Percentiles rank a stretch among this genome's conserved stretches.
phyloP scores from a whole-genome alignment of 2,888 invertebrate species.

The Trissonchulus latispiculum region DNA sequence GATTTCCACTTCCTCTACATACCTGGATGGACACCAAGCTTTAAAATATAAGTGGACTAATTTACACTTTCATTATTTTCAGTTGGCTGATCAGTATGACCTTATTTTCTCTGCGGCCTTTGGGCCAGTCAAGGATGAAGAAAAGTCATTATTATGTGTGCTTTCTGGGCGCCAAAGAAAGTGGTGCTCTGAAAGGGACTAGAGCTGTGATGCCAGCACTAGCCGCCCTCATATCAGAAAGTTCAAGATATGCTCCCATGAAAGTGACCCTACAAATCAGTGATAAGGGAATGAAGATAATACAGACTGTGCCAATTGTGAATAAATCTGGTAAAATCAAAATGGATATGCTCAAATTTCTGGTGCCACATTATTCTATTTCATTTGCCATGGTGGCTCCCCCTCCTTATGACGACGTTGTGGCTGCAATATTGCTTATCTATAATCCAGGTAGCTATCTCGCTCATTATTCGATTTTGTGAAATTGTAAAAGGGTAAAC shows the following conservation, averaged over 20 bases:
- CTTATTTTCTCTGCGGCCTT: background rate
- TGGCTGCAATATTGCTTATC: slow-evolving; percentile 79
- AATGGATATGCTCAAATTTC: slow-evolving; percentile 67
- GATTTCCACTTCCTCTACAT: too few species aligned
- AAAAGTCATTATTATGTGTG: slow-evolving; percentile 51
- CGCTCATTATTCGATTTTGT: too few species aligned
- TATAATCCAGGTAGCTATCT: slow-evolving; percentile 73
- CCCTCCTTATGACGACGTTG: slow-evolving; percentile 64
- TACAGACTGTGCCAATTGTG: slow-evolving; percentile 59
- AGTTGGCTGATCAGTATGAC: too few species aligned
- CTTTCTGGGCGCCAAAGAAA: slow-evolving; percentile 86
- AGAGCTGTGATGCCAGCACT: slow-evolving; percentile 35
- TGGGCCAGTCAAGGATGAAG: slow-evolving; percentile 28
- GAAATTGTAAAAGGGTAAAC: too few species aligned
- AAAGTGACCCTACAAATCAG: slow-evolving; percentile 47
- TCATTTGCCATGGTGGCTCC: slow-evolving; percentile 72
- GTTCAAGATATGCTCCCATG: slow-evolving; percentile 32
- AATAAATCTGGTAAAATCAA: slow-evolving; percentile 43
- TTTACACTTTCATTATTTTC: too few species aligned
- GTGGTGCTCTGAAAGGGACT: slow-evolving; percentile 71
- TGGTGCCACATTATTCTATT: slow-evolving; percentile 83
- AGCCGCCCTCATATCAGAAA: slow-evolving; percentile 27
- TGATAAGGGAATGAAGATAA: slow-evolving; percentile 83
- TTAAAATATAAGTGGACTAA: too few species aligned
- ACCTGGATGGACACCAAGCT: too few species aligned